Conservation (phyloP, 1,140 invertebrate species). For the Drosophila takahashii region DNA sequence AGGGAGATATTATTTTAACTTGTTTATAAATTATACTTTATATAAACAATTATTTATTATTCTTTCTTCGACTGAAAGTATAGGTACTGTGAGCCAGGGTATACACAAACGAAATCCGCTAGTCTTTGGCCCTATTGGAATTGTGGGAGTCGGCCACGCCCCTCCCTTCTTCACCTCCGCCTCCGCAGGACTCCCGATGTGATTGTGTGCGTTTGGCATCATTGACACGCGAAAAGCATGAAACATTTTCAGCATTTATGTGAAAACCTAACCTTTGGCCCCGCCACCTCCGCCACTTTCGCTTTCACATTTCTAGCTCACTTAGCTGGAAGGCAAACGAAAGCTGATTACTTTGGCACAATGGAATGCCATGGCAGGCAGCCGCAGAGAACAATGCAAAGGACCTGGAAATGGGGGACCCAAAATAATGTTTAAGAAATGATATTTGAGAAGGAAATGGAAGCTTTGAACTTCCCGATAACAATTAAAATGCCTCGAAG, state of each 20-base stretch:
- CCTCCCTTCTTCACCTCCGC: not conserved
- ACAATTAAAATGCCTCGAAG: not conserved
- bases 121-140: not conserved
- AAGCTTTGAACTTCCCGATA: not conserved
- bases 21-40: no score
- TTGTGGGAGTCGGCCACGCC: slow-evolving; percentile 7
- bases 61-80: not conserved
- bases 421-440: slow-evolving; percentile 10
- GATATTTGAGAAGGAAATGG: not conserved
- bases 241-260: slow-evolving; percentile 41
- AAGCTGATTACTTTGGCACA: slow-evolving; percentile 34
- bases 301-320: slow-evolving; percentile 23
- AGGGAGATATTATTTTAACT: no score
- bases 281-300: slow-evolving; percentile 1
- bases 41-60: no score
- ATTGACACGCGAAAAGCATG: slow-evolving; percentile 53
- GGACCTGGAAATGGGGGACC: slow-evolving; percentile 1
- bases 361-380: slow-evolving; percentile 21
- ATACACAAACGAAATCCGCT: not conserved
- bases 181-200: no score
- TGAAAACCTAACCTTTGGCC: slow-evolving; percentile 6
- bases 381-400: slow-evolving; percentile 1
- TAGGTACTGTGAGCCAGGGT: not conserved
- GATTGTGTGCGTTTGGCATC: slow-evolving; percentile 3
- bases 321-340: slow-evolving; percentile 22